Conservation (phyloP, 37 sponge, comb jelly and placozoan genomes). For the Bolinopsis microptera region DNA sequence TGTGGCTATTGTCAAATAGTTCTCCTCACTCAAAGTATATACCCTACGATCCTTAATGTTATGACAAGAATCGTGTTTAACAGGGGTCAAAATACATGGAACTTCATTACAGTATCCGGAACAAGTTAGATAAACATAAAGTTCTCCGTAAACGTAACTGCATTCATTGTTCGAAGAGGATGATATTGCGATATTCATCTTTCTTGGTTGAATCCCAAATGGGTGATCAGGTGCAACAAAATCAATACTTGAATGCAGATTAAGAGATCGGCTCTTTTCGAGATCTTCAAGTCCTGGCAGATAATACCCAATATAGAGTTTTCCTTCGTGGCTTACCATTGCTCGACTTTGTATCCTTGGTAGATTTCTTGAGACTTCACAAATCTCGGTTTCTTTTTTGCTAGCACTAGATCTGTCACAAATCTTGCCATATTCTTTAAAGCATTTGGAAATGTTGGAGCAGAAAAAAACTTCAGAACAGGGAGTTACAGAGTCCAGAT, state of each 20-base stretch:
- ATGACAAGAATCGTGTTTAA: neutral
- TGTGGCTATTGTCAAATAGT: neutral
- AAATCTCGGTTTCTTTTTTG: neutral
- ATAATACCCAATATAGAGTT: neutral
- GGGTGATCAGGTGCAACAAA: neutral
- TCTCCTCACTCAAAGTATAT: neutral
- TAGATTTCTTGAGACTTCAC: neutral
- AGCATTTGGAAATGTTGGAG: neutral
- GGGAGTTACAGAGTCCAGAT: neutral
- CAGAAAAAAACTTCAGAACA: constrained; percentile 7
- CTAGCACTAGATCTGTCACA: neutral
- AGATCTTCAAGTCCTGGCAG: constrained; percentile 18
- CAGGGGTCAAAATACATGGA: neutral
- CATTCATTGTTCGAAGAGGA: neutral
- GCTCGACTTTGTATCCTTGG: neutral
- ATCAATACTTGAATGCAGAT: neutral
- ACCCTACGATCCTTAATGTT: neutral
- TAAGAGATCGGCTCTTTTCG: neutral
- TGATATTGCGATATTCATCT: neutral
- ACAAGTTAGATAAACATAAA: constrained; percentile 18
- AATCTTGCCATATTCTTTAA: neutral
- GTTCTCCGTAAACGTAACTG: neutral
- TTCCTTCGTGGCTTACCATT: neutral
- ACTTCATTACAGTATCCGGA: neutral
- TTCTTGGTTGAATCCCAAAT: neutral